These are phyloP conservation scores for Hypercompe scribonia DNA, from an alignment of 2,888 invertebrate species.

Conservation along the genomic window DNA sequence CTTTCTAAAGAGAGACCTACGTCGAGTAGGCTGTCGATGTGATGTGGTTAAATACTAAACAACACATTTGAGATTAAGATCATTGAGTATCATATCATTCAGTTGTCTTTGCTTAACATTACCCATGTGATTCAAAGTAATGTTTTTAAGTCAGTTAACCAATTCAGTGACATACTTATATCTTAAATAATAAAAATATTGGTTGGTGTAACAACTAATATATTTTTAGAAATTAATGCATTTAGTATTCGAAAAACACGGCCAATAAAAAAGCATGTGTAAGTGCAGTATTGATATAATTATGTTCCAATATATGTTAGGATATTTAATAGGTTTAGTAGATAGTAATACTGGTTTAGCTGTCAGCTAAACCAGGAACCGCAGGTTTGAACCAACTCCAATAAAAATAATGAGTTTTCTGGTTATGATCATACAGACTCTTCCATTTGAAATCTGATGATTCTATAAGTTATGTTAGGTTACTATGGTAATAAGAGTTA, in stretches of 20 bases:
- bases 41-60: background rate
- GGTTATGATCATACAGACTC: background rate
- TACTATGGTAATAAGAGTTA: background rate
- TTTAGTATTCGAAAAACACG: background rate
- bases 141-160: background rate
- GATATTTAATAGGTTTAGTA: no score
- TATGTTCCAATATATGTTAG: no score
- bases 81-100: no score
- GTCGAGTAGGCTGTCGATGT: no score
- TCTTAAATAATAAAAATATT: background rate
- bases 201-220: background rate
- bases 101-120: background rate
- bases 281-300: no score
- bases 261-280: constrained; percentile 41
- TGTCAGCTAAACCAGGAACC: no score
- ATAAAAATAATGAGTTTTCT: no score
- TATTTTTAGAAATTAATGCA: background rate
- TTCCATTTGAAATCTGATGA: background rate
- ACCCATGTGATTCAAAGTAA: background rate
- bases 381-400: background rate
- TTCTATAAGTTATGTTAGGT: background rate
- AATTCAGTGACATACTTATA: background rate
- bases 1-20: no score
- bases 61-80: background rate
- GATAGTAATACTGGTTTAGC: no score